These are phyloP conservation scores for Forbesichthys papilliferus DNA, from an alignment of 2,113 vertebrate species.

Conservation along the genomic window DNA sequence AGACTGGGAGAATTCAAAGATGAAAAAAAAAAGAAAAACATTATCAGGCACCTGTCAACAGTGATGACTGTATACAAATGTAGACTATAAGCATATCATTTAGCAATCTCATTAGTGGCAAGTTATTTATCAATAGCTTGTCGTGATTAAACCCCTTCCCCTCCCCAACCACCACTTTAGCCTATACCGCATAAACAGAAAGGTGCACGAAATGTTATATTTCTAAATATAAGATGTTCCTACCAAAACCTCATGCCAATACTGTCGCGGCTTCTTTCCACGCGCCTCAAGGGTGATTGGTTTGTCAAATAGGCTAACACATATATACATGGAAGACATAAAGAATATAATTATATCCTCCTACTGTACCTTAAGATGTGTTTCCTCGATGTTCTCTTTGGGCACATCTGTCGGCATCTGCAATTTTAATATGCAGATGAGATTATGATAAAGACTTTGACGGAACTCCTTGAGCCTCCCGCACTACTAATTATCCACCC, in stretches of 20 bases:
- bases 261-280: background rate
- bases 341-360: too few relatives aligned
- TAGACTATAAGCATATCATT: too few relatives aligned
- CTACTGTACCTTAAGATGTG: background rate
- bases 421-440: constrained; percentile 50
- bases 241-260: background rate
- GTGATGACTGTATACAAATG: too few relatives aligned
- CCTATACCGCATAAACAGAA: too few relatives aligned
- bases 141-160: background rate
- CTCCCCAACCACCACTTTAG: background rate
- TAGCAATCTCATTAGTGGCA: background rate
- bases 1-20: too few relatives aligned
- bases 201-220: too few relatives aligned
- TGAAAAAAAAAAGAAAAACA: background rate
- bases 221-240: too few relatives aligned
- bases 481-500: constrained; percentile 35
- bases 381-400: constrained; percentile 51
- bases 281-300: too few relatives aligned
- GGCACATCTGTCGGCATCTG: constrained; percentile 76
- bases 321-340: too few relatives aligned
- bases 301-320: too few relatives aligned
- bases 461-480: constrained; percentile 6
- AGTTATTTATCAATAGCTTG: constrained; percentile 3
- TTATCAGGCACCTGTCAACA: too few relatives aligned
- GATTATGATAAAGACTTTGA: constrained; percentile 27